Evolutionary conservation across 1,140 invertebrate genomes (phyloP), one percentile per base, ranked within the genome.

Genomic region (Saxidomus purpurata): DNA sequence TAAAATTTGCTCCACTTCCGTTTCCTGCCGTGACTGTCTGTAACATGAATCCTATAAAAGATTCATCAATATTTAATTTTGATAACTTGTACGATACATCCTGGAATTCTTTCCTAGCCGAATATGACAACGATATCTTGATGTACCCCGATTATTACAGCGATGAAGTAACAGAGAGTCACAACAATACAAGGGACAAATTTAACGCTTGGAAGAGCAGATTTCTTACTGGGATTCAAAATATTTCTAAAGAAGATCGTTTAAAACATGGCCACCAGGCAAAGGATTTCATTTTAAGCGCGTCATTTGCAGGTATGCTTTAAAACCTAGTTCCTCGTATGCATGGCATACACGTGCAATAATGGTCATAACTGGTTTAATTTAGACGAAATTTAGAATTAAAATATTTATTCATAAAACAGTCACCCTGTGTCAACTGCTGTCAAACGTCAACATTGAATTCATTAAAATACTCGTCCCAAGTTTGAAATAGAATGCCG

Each of bases 31-130:
- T 74, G 4, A 71, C 82, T n/a, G 47, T 85, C 19, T 85, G 82
- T 38, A 85, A 85, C 43, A 85, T 85, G 82, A 85, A 85, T 36
- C 82, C 63, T 8, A 25, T 85, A 6, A 85, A 71, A 59, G 9
- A 9, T 1, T 1, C 4, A 17, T 1, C 34, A 8, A 6, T 43
- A 9, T 22, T 6, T 9, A 15, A 43, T 31, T 6, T 8, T 17
- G 22, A 17, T 28, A 3, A 80, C 1, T 43, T 74, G n/a, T 40
- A 4, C 36, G 19, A 36, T 22, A 19, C 11, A 31, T 40, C 13
- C 19, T 34, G 6, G 15, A 11, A 31, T 25, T 8, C 4, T 8
- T 3, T 34, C 13, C 3, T 34, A 34, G 3, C 34, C 3, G 38
- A 22, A 71, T 28, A 36, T 34, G 4, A 8, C 69, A 11, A 22